Conservation (phyloP, 2,113 vertebrate genomes). For the Hippotragus niger region DNA sequence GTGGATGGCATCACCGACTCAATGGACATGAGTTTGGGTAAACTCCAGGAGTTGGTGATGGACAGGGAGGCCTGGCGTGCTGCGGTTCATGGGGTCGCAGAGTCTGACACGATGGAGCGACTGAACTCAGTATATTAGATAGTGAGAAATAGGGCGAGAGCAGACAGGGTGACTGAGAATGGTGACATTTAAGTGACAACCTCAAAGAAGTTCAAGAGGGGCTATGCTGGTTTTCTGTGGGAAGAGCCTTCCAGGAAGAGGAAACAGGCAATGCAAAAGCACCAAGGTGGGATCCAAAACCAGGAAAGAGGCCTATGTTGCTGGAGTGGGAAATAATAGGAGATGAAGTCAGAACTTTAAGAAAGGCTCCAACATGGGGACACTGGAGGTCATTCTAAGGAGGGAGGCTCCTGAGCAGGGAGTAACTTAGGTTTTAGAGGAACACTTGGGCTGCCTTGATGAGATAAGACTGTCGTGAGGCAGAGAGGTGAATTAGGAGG, state of each 20-base stretch:
- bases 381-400: not conserved
- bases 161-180: not conserved
- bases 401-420: not conserved
- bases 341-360: not conserved
- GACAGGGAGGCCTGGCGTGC: not conserved
- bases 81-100: accelerated
- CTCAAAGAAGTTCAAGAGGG: not conserved
- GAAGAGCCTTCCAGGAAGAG: not conserved
- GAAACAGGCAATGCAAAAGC: not conserved
- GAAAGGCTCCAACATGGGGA: not conserved
- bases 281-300: not conserved
- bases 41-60: not conserved
- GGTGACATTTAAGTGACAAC: not conserved
- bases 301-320: not conserved
- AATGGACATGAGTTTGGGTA: not conserved
- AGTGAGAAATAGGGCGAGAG: not conserved
- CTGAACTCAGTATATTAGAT: not conserved
- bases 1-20: not conserved
- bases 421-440: not conserved
- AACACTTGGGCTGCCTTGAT: not conserved
- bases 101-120: not conserved
- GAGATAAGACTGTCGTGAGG: not conserved
- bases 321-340: not conserved
- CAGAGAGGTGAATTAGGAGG: not conserved
- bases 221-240: not conserved